Evolutionary conservation across 1,140 invertebrate species (phyloP).

Genomic region (Pteromalus puparum): DNA sequence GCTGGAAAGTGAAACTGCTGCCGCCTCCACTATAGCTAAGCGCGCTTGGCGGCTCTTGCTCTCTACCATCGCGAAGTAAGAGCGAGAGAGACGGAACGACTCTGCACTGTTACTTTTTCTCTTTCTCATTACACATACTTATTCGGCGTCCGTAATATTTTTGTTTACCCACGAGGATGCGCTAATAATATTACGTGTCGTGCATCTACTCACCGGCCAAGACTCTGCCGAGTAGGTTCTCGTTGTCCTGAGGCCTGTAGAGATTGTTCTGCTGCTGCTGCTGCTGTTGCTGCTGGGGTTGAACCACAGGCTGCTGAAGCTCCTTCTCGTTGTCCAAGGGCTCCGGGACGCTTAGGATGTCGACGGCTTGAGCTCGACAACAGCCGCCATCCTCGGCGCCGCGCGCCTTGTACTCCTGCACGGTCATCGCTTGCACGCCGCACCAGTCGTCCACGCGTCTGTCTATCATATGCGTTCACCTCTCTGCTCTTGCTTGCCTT

Average conservation of each 20-base stretch:
- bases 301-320: conserved; percentile 35
- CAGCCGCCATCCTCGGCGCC: conserved; percentile 65
- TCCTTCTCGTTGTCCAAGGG: conserved; percentile 68
- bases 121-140: background rate
- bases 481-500: background rate
- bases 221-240: conserved; percentile 73
- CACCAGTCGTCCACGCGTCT: conserved; percentile 61
- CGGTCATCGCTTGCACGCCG: conserved; percentile 67
- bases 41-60: background rate
- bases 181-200: background rate
- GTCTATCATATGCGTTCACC: conserved; percentile 57
- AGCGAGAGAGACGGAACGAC: background rate
- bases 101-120: conserved; percentile 11
- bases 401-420: conserved; percentile 72
- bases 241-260: conserved; percentile 59
- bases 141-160: background rate
- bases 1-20: conserved; percentile 76
- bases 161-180: background rate
- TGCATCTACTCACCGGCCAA: conserved; percentile 69
- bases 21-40: conserved; percentile 59
- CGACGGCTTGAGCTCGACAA: conserved; percentile 52
- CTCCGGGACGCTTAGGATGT: conserved; percentile 68
- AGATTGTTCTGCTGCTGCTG: conserved; percentile 42
- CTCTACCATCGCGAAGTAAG: background rate
- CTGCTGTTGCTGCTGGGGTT: conserved; percentile 46